A percentile compares a stretch with the other conserved stretches of the same genome.
Conservation (phyloP, 1,140 invertebrate genomes). For the Oscheius sp. region DNA sequence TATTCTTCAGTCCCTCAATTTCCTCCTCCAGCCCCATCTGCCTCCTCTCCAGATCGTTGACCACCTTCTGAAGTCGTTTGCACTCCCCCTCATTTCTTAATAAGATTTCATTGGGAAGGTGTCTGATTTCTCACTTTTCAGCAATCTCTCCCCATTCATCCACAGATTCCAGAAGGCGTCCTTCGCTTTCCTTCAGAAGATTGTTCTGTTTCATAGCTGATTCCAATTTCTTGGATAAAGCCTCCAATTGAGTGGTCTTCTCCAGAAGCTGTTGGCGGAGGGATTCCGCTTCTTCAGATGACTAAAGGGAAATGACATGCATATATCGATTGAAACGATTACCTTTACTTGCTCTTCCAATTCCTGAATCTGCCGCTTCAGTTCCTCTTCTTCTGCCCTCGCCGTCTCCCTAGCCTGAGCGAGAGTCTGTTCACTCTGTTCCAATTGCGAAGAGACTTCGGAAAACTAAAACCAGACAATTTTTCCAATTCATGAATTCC, state of each 20-base stretch:
- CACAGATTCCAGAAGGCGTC: slow-evolving; percentile 6
- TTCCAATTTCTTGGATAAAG: neutral
- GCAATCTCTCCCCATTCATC: neutral
- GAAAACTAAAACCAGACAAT: neutral
- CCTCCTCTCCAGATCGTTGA: neutral
- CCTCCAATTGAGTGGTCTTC: neutral
- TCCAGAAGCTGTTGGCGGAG: neutral
- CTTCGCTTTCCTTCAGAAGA: slow-evolving; percentile 15
- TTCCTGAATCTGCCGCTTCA: slow-evolving; percentile 3
- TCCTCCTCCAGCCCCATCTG: neutral
- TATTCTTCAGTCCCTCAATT: neutral
- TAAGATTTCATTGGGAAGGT: neutral
- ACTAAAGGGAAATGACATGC: too few species aligned
- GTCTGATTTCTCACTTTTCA: neutral
- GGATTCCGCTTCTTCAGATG: neutral
- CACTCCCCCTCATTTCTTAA: neutral
- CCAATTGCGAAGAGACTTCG: neutral
- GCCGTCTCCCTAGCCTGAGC: neutral
- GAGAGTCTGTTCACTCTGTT: neutral
- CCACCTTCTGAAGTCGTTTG: neutral
- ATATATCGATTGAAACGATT: too few species aligned
- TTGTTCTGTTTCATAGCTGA: slow-evolving; percentile 13
- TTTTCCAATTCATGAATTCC: neutral
- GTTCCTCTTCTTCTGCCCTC: neutral
- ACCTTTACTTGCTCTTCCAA: neutral